Conservation (phyloP, 2,888 invertebrate genomes). For the Perdita meconis region DNA sequence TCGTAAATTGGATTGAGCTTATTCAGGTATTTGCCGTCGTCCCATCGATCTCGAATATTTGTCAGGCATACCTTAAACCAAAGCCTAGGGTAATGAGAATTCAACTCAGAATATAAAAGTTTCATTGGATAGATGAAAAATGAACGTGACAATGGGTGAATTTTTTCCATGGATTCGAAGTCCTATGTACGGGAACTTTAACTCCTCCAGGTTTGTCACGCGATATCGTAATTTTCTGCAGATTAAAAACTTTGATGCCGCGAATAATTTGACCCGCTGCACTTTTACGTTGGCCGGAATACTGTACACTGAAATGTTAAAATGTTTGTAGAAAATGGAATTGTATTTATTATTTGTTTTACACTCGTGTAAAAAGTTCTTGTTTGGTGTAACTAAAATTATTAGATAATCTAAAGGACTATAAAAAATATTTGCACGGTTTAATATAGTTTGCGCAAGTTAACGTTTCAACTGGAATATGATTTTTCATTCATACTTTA, state of each 20-base stretch:
- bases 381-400: not conserved
- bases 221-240: constrained; percentile 36
- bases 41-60: constrained; percentile 25
- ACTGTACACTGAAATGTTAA: not conserved
- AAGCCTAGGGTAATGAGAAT: constrained; percentile 14
- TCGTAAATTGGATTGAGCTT: not conserved
- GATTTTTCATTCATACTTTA: too few species aligned
- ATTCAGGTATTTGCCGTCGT: not conserved
- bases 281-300: constrained; percentile 3
- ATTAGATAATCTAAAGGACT: too few species aligned
- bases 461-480: too few species aligned
- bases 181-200: not conserved
- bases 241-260: constrained; percentile 16
- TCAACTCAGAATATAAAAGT: constrained; percentile 2
- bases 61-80: constrained; percentile 16
- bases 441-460: too few species aligned
- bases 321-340: too few species aligned
- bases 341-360: too few species aligned
- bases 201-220: constrained; percentile 8
- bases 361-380: too few species aligned
- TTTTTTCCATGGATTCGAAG: constrained; percentile 12
- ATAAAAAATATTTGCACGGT: too few species aligned
- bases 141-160: not conserved
- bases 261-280: not conserved
- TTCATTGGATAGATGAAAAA: constrained; percentile 24